A percentile compares a stretch with the other conserved stretches of the same genome.
Conservation (phyloP, 2,888 invertebrate genomes). For the Leptopilina myrica region DNA sequence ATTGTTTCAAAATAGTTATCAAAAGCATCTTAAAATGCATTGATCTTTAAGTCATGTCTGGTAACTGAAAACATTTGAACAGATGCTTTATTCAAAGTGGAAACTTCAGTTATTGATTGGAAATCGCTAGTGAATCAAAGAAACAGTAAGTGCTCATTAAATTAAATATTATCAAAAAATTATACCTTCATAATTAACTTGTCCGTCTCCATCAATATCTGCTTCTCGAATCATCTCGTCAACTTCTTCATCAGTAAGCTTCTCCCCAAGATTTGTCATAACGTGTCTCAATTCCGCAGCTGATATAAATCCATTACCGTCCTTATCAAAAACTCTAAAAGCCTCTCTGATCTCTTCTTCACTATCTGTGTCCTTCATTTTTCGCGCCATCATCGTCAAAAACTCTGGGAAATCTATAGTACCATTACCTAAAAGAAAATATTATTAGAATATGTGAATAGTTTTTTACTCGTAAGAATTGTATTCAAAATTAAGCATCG, state of each 20-base stretch:
- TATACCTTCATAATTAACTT: constrained; percentile 97
- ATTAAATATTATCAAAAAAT: background rate
- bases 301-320: constrained; percentile 99
- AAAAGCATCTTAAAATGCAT: too few species aligned
- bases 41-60: too few species aligned
- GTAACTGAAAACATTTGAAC: too few species aligned
- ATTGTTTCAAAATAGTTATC: too few species aligned
- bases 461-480: background rate
- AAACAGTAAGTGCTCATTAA: too few species aligned
- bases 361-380: constrained; percentile 99
- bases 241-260: constrained; percentile 99
- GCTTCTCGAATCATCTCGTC: constrained; percentile 99
- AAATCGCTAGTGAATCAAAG: too few species aligned
- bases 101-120: too few species aligned
- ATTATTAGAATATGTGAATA: background rate
- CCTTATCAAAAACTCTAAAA: constrained; percentile 99
- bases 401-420: constrained; percentile 99
- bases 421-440: constrained; percentile 89
- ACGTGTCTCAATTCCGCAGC: constrained; percentile 99
- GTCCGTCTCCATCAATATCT: constrained; percentile 99
- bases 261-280: constrained; percentile 99
- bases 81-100: too few species aligned
- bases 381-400: constrained; percentile 99
- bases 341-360: constrained; percentile 99
- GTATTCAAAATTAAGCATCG: too few species aligned